phyloP scores from a whole-genome alignment of 2,888 invertebrate genomes.

The Pollenia labialis region DNA sequence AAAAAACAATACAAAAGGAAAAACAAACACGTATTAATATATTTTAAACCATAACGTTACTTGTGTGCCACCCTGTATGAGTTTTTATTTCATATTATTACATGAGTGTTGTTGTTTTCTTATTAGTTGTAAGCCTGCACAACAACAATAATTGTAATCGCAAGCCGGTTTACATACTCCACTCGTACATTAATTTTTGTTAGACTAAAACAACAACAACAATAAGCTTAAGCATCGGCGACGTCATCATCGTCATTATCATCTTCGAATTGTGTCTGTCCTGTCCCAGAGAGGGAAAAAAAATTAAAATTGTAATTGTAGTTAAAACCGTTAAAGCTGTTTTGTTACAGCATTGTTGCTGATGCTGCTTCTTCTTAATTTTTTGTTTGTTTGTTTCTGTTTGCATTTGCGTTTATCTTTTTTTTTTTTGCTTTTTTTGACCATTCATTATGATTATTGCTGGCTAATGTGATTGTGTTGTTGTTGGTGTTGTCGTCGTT shows the following conservation, averaged over 20 bases:
- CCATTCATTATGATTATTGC: constrained; percentile 72
- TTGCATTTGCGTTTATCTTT: constrained; percentile 34
- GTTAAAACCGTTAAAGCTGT: constrained; percentile 58
- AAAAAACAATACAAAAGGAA: no score
- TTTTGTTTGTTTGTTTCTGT: constrained; percentile 1
- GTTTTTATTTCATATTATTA: constrained; percentile 3
- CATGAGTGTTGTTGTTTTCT: not conserved
- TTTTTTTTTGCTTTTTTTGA: constrained; percentile 57
- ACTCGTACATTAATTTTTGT: not conserved
- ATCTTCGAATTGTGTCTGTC: constrained; percentile 50
- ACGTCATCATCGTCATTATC: constrained; percentile 26
- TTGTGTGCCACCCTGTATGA: not conserved
- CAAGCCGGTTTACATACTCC: constrained; percentile 8
- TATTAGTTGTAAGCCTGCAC: not conserved
- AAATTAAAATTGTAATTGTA: constrained; percentile 47
- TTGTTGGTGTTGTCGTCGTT: constrained; percentile 47
- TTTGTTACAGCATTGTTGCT: constrained; percentile 41
- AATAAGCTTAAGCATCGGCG: not conserved
- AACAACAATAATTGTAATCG: constrained; percentile 31
- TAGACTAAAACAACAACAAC: not conserved
- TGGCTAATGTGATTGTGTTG: constrained; percentile 54
- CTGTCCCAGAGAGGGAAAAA: constrained; percentile 50
- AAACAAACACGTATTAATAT: no score
- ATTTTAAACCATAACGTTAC: no score
- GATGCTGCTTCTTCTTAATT: constrained; percentile 61